Evolutionary conservation across 2,113 vertebrate species (phyloP).

Genomic region (Neopipo cinnamomea): DNA sequence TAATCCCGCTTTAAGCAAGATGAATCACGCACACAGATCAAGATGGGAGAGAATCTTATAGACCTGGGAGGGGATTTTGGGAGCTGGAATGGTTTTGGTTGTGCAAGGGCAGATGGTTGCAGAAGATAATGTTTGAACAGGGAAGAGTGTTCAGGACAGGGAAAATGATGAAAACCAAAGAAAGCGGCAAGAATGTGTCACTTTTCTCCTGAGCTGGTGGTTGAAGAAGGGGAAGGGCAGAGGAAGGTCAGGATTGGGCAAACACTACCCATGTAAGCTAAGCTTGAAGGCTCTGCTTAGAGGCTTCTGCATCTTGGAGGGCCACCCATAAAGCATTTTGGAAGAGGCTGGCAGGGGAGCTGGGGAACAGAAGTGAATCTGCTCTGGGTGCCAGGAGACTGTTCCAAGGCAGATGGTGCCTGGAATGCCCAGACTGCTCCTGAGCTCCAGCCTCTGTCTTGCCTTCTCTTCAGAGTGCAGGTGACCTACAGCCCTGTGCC

Average conservation of each 20-base stretch:
- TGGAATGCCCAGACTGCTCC: not conserved
- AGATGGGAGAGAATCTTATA: not conserved
- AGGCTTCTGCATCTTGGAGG: not conserved
- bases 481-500: rapidly evolving
- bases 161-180: not conserved
- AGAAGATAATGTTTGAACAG: not conserved
- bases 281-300: not conserved
- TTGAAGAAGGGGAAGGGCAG: not conserved
- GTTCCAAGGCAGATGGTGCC: not conserved
- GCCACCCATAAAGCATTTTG: not conserved
- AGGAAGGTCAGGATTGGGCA: not conserved
- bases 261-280: rapidly evolving
- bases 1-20: not conserved
- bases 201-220: not conserved
- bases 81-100: not conserved
- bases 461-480: not conserved
- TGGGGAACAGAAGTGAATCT: not conserved
- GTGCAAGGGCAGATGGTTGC: not conserved
- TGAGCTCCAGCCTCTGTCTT: rapidly evolving
- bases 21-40: not conserved
- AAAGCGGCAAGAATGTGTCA: not conserved
- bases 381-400: not conserved
- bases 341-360: not conserved
- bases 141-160: not conserved
- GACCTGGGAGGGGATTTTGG: not conserved